A percentile compares a stretch with the other conserved stretches of the same genome.
phyloP scores from a whole-genome alignment of 2,888 invertebrate species.

The Alloscopus bannaensis region DNA sequence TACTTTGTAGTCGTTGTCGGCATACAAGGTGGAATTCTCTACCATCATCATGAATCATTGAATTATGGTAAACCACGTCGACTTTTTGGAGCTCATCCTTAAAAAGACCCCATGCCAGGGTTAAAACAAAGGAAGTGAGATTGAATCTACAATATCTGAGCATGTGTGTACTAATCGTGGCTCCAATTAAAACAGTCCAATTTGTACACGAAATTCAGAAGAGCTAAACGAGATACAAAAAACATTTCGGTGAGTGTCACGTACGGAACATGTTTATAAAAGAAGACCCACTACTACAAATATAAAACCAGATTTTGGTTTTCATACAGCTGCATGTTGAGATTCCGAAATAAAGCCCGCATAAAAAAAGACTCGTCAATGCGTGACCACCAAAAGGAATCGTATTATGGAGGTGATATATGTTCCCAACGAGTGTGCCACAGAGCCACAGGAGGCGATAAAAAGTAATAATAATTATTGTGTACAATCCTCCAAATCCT shows the following conservation, averaged over 20 bases:
- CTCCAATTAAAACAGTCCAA: slow-evolving; percentile 17
- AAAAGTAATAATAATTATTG: neutral
- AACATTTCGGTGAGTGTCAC: neutral
- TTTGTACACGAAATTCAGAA: no score
- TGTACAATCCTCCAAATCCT: neutral
- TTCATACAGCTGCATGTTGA: neutral
- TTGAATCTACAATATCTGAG: no score
- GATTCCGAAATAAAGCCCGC: neutral
- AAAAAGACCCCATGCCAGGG: neutral
- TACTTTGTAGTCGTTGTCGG: neutral
- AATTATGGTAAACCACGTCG: neutral
- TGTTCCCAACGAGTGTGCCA: neutral
- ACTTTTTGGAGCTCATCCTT: neutral
- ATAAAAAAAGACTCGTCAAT: neutral
- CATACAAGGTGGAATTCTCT: neutral
- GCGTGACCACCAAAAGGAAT: neutral
- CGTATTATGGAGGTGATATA: neutral
- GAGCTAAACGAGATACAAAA: no score
- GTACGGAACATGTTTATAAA: neutral
- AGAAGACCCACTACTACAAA: neutral
- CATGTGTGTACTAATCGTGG: no score
- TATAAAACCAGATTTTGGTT: neutral
- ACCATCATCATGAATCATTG: neutral
- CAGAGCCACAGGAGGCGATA: neutral
- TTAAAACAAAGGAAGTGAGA: neutral